Percentiles rank a stretch among this genome's conserved stretches.
These are phyloP conservation scores for Microcaecilia unicolor DNA, from an alignment of 2,797 vertebrate species.

Conservation along the genomic window DNA sequence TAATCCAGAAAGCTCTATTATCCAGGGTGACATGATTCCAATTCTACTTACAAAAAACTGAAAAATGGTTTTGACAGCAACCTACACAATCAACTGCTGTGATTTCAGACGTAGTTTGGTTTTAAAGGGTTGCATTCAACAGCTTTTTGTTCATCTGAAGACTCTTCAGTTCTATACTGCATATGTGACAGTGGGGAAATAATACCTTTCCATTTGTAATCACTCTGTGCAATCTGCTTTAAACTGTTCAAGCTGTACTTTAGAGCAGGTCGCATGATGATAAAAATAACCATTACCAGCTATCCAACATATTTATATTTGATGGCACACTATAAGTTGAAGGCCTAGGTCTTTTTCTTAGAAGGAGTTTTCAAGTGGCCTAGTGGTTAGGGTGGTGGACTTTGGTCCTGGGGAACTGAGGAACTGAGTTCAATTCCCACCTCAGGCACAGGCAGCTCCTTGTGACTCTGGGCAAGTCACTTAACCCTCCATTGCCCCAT, in stretches of 20 bases:
- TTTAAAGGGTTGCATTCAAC: conserved; percentile 8
- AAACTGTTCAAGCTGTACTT: background rate
- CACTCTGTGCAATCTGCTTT: conserved; percentile 7
- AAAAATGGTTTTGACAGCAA: conserved; percentile 8
- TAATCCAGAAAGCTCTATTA: background rate
- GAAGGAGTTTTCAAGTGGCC: too few relatives aligned
- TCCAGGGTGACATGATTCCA: conserved; percentile 5
- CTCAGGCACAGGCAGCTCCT: too few relatives aligned
- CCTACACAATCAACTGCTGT: conserved; percentile 5
- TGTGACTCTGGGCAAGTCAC: too few relatives aligned
- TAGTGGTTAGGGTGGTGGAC: too few relatives aligned
- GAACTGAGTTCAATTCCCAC: too few relatives aligned
- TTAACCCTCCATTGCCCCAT: too few relatives aligned
- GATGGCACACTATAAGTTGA: too few relatives aligned
- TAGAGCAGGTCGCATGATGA: background rate
- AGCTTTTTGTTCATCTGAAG: background rate
- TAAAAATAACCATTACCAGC: conserved; percentile 1
- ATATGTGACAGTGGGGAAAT: background rate
- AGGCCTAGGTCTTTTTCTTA: too few relatives aligned
- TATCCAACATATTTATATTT: conserved; percentile 3
- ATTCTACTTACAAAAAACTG: background rate
- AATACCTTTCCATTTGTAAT: background rate
- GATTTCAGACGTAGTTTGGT: conserved; percentile 21
- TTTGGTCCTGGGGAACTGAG: too few relatives aligned
- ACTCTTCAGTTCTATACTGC: background rate